Conservation (phyloP, 2,888 invertebrate species). For the Lumbricus terrestris region DNA sequence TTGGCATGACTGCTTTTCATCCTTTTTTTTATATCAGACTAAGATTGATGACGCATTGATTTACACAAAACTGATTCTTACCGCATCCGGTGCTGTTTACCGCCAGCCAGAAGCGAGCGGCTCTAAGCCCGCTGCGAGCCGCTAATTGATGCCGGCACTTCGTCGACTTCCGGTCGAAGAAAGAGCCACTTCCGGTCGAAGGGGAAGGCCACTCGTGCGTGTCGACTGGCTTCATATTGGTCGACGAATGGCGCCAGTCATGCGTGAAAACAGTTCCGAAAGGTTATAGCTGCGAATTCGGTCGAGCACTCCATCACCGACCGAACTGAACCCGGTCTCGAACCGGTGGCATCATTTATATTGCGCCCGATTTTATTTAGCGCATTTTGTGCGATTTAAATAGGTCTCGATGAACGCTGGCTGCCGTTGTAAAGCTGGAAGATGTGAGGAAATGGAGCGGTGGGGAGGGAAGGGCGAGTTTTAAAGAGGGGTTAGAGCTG, state of each 20-base stretch:
- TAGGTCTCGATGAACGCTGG: too few relatives aligned
- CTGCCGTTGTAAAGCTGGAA: not conserved
- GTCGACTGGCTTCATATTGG: not conserved
- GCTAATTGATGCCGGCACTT: conserved; percentile 3
- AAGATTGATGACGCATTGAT: not conserved
- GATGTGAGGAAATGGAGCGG: not conserved
- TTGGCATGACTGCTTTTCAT: not conserved
- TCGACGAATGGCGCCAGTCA: not conserved
- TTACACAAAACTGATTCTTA: not conserved
- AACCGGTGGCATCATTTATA: not conserved
- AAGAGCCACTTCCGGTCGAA: not conserved
- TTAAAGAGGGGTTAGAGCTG: too few relatives aligned
- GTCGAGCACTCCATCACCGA: not conserved
- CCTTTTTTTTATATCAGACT: not conserved
- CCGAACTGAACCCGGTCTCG: not conserved
- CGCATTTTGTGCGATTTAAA: not conserved
- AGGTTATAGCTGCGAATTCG: not conserved
- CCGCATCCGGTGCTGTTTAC: not conserved
- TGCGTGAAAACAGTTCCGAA: not conserved
- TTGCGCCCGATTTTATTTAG: not conserved
- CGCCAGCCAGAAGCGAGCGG: not conserved
- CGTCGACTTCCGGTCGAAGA: not conserved
- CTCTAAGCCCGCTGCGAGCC: not conserved
- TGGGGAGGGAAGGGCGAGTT: too few relatives aligned
- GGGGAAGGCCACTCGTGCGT: not conserved